Conservation (phyloP, 1,140 invertebrate genomes). For the Hypsibius dujardini region DNA sequence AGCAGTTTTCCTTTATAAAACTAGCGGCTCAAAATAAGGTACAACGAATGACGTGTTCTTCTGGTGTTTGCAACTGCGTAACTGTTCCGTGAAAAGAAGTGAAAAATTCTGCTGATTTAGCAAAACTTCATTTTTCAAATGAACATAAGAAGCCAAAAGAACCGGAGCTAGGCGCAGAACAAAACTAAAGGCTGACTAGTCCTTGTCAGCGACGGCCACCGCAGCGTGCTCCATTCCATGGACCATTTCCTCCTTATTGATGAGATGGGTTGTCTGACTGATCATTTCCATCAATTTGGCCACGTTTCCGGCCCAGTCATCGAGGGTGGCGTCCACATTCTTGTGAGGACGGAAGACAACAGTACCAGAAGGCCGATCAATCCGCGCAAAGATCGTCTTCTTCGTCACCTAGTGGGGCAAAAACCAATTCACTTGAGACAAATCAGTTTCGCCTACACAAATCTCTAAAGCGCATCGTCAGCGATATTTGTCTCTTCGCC, state of each 20-base stretch:
- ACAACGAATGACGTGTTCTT: too few relatives aligned
- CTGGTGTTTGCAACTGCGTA: too few relatives aligned
- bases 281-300: slow-evolving; percentile 82
- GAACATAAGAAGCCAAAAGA: too few relatives aligned
- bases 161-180: too few relatives aligned
- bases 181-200: background rate
- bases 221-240: slow-evolving; percentile 33
- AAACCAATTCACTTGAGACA: background rate
- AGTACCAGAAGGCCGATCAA: slow-evolving; percentile 27
- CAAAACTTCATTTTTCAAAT: too few relatives aligned
- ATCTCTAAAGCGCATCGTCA: background rate
- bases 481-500: background rate
- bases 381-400: slow-evolving; percentile 26
- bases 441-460: background rate
- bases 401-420: background rate
- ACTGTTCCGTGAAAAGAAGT: too few relatives aligned
- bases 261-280: slow-evolving; percentile 92
- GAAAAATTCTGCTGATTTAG: too few relatives aligned
- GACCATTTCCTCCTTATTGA: slow-evolving; percentile 93
- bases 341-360: slow-evolving; percentile 41
- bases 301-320: slow-evolving; percentile 82
- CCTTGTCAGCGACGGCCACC: background rate
- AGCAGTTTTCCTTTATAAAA: too few relatives aligned
- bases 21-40: too few relatives aligned
- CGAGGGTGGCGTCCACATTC: slow-evolving; percentile 80